Conservation (phyloP, 1,140 invertebrate species). For the Neodiprion virginianus region DNA sequence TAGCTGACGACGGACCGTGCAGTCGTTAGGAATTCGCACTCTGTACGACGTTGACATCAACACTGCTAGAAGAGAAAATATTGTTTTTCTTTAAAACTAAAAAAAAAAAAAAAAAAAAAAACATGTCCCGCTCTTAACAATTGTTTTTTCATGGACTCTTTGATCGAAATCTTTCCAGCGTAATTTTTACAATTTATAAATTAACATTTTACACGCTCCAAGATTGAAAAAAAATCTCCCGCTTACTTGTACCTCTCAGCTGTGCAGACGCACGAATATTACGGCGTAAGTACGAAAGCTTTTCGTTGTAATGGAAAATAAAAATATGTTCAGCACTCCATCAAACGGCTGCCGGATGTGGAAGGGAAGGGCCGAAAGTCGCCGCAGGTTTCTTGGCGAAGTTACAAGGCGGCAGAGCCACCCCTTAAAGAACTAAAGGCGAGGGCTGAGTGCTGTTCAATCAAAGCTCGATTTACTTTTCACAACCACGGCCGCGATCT, state of each 20-base stretch:
- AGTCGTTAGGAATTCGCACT: no score
- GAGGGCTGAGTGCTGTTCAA: background rate
- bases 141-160: no score
- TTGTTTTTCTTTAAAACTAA: no score
- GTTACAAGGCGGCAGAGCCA: background rate
- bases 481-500: background rate
- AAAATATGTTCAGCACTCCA: constrained; percentile 16
- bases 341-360: constrained; percentile 21
- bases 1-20: no score
- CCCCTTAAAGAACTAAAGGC: background rate
- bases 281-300: constrained; percentile 4
- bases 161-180: no score
- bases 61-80: no score
- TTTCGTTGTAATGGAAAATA: constrained; percentile 13
- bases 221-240: no score
- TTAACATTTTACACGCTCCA: no score
- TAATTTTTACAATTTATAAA: no score
- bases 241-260: background rate
- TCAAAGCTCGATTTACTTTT: constrained; percentile 4
- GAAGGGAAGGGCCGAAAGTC: background rate
- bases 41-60: no score
- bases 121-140: no score
- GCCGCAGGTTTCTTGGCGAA: background rate
- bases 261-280: background rate
- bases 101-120: no score